Conservation (phyloP, 2,797 vertebrate species). For the Helarctos malayanus region DNA sequence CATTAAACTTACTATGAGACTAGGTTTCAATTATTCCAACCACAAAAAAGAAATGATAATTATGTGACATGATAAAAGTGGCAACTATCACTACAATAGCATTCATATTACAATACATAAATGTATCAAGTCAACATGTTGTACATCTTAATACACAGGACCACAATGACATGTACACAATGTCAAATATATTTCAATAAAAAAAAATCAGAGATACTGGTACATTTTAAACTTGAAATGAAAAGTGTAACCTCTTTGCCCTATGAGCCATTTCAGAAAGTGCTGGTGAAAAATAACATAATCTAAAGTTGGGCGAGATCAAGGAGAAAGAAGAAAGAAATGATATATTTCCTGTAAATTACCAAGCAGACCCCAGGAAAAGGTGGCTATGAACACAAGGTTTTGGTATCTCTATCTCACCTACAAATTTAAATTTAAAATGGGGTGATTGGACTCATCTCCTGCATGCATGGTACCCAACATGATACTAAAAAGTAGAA, state of each 20-base stretch:
- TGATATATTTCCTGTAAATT: background rate
- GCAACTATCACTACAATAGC: background rate
- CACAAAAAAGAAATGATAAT: background rate
- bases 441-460: background rate
- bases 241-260: background rate
- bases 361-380: background rate
- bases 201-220: background rate
- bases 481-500: background rate
- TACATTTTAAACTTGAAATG: conserved; percentile 27
- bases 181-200: background rate
- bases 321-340: background rate
- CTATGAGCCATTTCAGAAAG: conserved; percentile 14
- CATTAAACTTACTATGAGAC: background rate
- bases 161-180: background rate
- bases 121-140: background rate
- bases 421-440: conserved; percentile 34
- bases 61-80: background rate
- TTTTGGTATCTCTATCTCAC: background rate
- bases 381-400: background rate
- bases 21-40: background rate
- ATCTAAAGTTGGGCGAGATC: background rate
- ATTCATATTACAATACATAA: background rate
- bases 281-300: background rate
- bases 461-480: background rate
- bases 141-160: background rate